Base-by-base conservation (phyloP, 2,113 vertebrate genomes). In the Sula dactylatra region DNA sequence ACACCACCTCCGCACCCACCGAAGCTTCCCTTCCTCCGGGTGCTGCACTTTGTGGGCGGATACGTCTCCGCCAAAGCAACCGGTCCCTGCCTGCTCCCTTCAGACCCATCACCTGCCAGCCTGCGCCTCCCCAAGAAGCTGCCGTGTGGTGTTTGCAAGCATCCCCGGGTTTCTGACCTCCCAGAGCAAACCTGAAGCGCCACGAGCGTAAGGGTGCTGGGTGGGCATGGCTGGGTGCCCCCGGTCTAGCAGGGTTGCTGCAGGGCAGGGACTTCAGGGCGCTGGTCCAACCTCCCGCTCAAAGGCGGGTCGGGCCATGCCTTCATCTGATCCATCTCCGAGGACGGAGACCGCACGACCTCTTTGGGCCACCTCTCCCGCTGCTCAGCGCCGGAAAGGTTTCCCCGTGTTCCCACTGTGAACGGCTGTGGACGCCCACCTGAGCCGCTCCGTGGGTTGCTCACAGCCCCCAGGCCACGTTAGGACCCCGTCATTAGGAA, bases 331-430 rank as follows among this genome's bases (percentile, higher is more conserved):
- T 54, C 49, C 59, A 2, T 6, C 74, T 52, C 19, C 56, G 24
- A 34, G 56, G 40, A 40, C 4, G n/a, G 49, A 47, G 22, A 18
- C 50, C 6, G 17, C 56, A 13, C 3, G 1, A 24, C 55, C 11
- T 45, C 56, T 29, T 26, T 36, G 47, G 55, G 47, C 11, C 32
- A 38, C 64, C 52, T 34, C 50, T 40, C 21, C 45, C 45, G 4
- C 31, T 15, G 45, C 47, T 56, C 24, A 3, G 0, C 2, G 2
- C 8, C 5, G 49, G 29, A 34, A 62, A 34, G 12, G 40, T 16
- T 62, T 38, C 56, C 47, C 34, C 34, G 5, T 24, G 8, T 2
- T 3, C n/a, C 34, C 21, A 1, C 2, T 1, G 11, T 8, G 55
- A 54, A 32, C 3, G 2, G 8, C 61, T 13, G 6, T 26, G 21